Evolutionary conservation across 2,888 invertebrate species (phyloP).

Genomic region (Nomada lathburiana): DNA sequence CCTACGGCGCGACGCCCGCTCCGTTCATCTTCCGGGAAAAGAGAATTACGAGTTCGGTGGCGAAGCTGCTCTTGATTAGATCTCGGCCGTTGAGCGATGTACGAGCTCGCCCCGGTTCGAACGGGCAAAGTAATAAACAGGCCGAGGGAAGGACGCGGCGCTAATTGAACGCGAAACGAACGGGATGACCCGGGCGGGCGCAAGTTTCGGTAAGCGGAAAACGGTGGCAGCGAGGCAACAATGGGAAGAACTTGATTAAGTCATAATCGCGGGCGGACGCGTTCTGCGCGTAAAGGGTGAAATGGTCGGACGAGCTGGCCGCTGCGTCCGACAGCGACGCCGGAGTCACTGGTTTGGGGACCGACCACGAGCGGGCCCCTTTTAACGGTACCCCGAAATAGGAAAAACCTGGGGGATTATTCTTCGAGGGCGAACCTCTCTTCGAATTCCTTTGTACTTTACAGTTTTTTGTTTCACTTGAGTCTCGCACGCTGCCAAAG

Average conservation of each 20-base stretch:
- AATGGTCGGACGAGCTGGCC: slow-evolving; percentile 39
- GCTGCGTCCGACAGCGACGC: no score
- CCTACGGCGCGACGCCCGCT: neutral
- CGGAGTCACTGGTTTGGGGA: no score
- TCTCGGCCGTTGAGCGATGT: no score
- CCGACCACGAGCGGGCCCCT: no score
- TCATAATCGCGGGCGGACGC: slow-evolving; percentile 26
- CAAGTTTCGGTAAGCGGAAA: slow-evolving; percentile 13
- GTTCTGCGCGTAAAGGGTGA: neutral
- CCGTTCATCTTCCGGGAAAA: neutral
- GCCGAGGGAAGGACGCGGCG: neutral
- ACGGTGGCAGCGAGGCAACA: neutral
- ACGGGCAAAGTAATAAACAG: neutral
- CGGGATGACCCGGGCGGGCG: neutral
- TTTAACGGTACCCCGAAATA: no score
- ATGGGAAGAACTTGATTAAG: slow-evolving; percentile 28
- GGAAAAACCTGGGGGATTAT: no score
- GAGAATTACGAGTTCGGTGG: slow-evolving; percentile 8
- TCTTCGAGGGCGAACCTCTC: no score
- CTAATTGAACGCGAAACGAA: slow-evolving; percentile 18
- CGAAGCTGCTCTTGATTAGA: neutral
- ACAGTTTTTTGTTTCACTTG: no score
- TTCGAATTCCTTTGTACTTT: no score
- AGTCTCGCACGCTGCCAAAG: no score
- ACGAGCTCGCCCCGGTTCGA: no score